Evolutionary conservation across 92 coral and sea anemone species (phyloP).

Genomic region (Zoanthus sansibaricus): DNA sequence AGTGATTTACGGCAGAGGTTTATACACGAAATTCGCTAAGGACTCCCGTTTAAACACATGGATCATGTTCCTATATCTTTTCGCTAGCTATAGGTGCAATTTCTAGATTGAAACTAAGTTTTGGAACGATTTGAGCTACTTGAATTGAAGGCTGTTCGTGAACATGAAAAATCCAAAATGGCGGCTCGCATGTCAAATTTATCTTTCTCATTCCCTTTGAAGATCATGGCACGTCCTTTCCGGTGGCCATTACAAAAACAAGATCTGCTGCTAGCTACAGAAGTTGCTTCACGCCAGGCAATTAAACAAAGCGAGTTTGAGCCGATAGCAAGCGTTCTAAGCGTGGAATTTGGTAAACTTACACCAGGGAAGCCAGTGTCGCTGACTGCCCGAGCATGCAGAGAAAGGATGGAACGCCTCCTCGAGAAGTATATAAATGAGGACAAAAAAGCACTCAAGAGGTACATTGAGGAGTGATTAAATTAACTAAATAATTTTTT

Average conservation of each 20-base stretch:
- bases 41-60: neutral
- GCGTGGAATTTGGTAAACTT: too few species aligned
- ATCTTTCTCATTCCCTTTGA: conserved; percentile 15
- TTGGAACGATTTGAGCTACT: conserved; percentile 40
- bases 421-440: conserved; percentile 49
- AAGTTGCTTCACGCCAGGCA: conserved; percentile 45
- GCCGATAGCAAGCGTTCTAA: conserved; percentile 35
- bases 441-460: conserved; percentile 44
- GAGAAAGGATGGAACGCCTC: conserved; percentile 50
- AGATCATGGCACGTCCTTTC: neutral
- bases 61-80: neutral
- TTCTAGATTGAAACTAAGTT: conserved; percentile 34
- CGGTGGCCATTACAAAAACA: conserved; percentile 49
- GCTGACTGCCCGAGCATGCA: conserved; percentile 51
- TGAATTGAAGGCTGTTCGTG: conserved; percentile 35
- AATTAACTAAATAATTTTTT: neutral
- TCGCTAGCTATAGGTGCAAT: conserved; percentile 34
- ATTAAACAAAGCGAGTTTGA: conserved; percentile 44
- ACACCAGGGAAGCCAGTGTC: conserved; percentile 27
- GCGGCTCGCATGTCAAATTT: conserved; percentile 37
- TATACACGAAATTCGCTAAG: neutral
- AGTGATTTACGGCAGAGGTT: neutral
- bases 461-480: neutral
- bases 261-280: conserved; percentile 48
- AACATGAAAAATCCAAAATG: conserved; percentile 3